phyloP scores from a whole-genome alignment of 2,113 vertebrate species.

The Monopterus albus region DNA sequence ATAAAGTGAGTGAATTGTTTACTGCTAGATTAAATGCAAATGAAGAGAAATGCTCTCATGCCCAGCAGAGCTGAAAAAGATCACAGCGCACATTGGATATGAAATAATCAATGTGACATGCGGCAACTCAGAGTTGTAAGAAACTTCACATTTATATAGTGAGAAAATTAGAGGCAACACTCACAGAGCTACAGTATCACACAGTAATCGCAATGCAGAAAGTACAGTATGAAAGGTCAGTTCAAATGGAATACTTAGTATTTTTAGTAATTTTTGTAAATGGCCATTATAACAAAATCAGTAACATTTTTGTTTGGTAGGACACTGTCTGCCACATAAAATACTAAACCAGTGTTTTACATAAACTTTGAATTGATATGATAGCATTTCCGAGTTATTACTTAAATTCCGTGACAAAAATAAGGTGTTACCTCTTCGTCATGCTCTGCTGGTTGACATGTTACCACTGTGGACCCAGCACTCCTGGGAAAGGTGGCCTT shows the following conservation, averaged over 20 bases:
- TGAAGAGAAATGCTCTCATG: conserved; percentile 50
- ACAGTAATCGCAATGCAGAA: conserved; percentile 76
- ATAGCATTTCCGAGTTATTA: not conserved
- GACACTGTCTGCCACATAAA: not conserved
- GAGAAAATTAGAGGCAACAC: conserved; percentile 72
- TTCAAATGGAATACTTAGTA: conserved; percentile 54
- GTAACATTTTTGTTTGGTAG: no score
- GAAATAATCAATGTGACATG: conserved; percentile 46
- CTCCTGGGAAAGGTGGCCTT: conserved; percentile 90
- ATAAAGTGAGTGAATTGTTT: conserved; percentile 47
- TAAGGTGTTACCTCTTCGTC: conserved; percentile 89
- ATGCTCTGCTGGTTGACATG: conserved; percentile 82
- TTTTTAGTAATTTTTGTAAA: conserved; percentile 13
- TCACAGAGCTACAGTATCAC: conserved; percentile 81
- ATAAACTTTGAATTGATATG: not conserved
- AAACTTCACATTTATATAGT: conserved; percentile 43
- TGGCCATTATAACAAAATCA: not conserved
- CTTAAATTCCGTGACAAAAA: no score
- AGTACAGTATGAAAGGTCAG: conserved; percentile 72
- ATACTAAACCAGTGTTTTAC: conserved; percentile 11
- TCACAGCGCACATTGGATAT: conserved; percentile 48
- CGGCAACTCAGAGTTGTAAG: conserved; percentile 44
- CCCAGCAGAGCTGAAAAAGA: conserved; percentile 60
- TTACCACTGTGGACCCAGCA: conserved; percentile 77
- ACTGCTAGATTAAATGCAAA: conserved; percentile 24